Evolutionary conservation across 2,113 vertebrate genomes (phyloP).

Genomic region (Seriola rivoliana): DNA sequence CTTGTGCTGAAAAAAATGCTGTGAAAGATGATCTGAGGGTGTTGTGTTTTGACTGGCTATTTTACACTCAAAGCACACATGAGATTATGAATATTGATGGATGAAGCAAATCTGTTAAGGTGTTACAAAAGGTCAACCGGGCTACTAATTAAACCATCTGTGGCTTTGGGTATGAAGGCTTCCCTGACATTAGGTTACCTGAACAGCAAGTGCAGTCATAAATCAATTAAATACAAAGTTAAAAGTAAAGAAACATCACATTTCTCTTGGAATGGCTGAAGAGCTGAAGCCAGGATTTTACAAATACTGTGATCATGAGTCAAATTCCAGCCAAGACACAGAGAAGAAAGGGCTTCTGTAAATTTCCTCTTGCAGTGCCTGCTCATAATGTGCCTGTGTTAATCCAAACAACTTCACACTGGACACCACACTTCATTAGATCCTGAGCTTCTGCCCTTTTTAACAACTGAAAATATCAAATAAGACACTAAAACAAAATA

Average conservation of each 20-base stretch:
- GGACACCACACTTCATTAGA: too few relatives aligned
- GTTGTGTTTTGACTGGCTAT: background rate
- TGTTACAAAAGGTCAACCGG: conserved; percentile 15
- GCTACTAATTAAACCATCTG: conserved; percentile 5
- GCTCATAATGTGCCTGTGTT: too few relatives aligned
- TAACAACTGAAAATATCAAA: too few relatives aligned
- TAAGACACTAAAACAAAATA: background rate
- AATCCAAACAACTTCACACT: too few relatives aligned
- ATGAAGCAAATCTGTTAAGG: conserved; percentile 19
- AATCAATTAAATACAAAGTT: background rate
- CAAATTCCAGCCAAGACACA: background rate
- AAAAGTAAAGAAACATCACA: background rate
- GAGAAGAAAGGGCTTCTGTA: background rate
- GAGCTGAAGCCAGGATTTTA: background rate
- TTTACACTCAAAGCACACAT: conserved; percentile 1
- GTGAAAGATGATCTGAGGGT: too few relatives aligned
- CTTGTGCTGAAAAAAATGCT: background rate
- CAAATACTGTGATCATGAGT: background rate
- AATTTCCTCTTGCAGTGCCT: background rate
- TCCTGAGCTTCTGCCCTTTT: too few relatives aligned
- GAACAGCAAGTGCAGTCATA: background rate
- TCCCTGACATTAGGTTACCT: background rate
- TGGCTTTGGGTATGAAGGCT: background rate
- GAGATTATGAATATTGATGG: conserved; percentile 68
- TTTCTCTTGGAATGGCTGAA: background rate